Conservation (phyloP, 2,888 invertebrate species). For the Nymphalis polychloros region DNA sequence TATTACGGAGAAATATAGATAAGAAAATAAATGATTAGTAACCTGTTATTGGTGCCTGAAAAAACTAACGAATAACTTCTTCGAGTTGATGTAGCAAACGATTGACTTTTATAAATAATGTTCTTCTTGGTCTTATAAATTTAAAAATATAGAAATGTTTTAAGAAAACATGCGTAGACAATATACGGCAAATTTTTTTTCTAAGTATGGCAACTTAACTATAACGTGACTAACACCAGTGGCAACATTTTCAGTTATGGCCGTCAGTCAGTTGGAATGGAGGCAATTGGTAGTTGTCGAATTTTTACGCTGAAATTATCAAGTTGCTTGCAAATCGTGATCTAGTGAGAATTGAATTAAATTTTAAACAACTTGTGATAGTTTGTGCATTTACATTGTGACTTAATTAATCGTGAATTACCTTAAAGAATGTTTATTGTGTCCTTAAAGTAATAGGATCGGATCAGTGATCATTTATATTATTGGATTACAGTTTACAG, state of each 20-base stretch:
- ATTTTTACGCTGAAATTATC: slow-evolving; percentile 68
- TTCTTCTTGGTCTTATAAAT: no score
- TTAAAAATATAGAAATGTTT: no score
- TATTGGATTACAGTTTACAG: slow-evolving; percentile 79
- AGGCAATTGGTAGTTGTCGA: slow-evolving; percentile 63
- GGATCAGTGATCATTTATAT: slow-evolving; percentile 66
- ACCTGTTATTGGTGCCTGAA: no score
- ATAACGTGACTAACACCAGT: slow-evolving; percentile 63
- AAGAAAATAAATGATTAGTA: no score
- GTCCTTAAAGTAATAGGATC: slow-evolving; percentile 74
- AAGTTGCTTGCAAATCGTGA: slow-evolving; percentile 67
- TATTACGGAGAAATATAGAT: neutral
- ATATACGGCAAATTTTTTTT: slow-evolving; percentile 30
- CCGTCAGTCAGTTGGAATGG: slow-evolving; percentile 71
- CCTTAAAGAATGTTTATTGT: slow-evolving; percentile 73
- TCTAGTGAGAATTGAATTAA: slow-evolving; percentile 58
- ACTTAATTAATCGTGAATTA: slow-evolving; percentile 65
- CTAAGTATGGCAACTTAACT: slow-evolving; percentile 50
- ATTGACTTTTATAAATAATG: no score
- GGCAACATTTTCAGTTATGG: slow-evolving; percentile 75
- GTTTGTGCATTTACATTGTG: slow-evolving; percentile 61
- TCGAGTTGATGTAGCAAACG: no score
- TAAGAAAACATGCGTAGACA: no score
- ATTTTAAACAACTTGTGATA: slow-evolving; percentile 58
- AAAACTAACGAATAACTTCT: no score